Evolutionary conservation across 2,888 invertebrate species (phyloP), one percentile per base, ranked within the genome.

Genomic region (Heterodera filipjevi): DNA sequence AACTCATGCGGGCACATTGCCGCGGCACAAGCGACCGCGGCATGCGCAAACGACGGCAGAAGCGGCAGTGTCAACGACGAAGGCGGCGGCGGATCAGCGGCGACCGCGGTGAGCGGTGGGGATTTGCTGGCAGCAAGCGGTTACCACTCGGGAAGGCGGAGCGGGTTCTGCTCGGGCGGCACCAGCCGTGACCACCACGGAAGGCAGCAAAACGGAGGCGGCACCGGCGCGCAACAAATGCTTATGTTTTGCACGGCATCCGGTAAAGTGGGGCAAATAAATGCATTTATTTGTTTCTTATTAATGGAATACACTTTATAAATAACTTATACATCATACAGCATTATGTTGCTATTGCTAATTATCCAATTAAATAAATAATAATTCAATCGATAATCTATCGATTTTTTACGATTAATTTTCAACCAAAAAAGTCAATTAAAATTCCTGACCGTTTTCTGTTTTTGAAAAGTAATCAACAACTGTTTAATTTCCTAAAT

Each of bases 1-100:
- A 79, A 70, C 33, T 79, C 79, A 14, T 79, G 79, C 46, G 76
- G 79, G 2, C 72, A 79, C 59, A 77, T 79, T 8, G 27, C 19
- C 16, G 27, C 59, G n/a, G 59, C 32, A 19, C 27, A 71, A 46
- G 68, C 30, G 32, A 12, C 27, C 8, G n/a, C 68, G 39, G 66
- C 19, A 68, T 3, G 22, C 16, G 46, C 46, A 49, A 49, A 16
- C 46, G 46, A 16, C 46, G 46, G 16, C 71, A 68, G 32, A 14
- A 68, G 35, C 22, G 19, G 16, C 68, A 68, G 33, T 5, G 3
- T 27, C 33, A 39, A 39, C 39, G 39, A 39, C 39, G 39, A 39
- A 39, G 19, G 16, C 68, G 30, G 33, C 1, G 5, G 12, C 33
- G 27, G 14, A 8, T 12, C 10, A 3, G 46, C 16, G 12, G 12